phyloP scores from a whole-genome alignment of 2,113 vertebrate genomes.

The Serinus canaria region DNA sequence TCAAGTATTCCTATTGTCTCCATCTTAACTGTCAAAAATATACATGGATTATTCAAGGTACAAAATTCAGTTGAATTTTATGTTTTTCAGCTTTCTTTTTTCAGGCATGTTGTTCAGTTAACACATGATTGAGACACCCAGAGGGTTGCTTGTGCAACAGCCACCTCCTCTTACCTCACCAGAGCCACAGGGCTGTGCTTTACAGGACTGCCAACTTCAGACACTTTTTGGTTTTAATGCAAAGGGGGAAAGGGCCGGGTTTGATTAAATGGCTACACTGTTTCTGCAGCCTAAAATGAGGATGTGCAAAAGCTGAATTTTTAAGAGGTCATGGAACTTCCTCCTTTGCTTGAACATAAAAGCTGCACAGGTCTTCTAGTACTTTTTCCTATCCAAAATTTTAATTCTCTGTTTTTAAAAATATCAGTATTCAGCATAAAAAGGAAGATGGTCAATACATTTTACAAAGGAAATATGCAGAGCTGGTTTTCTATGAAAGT shows the following conservation, averaged over 20 bases:
- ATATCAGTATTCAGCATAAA: neutral
- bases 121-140: neutral
- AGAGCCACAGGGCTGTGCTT: neutral
- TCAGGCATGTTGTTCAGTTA: conserved; percentile 3
- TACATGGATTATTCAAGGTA: neutral
- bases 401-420: neutral
- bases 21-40: conserved; percentile 2
- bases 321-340: neutral
- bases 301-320: neutral
- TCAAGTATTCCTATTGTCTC: conserved; percentile 43
- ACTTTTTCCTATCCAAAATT: neutral
- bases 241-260: neutral
- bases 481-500: neutral
- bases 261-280: neutral
- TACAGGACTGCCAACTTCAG: neutral
- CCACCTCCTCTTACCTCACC: neutral
- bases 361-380: neutral
- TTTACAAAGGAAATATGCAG: neutral
- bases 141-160: neutral
- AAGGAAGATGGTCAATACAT: neutral
- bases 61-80: neutral
- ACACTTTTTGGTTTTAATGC: neutral
- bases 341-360: neutral
- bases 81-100: neutral
- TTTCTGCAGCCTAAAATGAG: neutral